Base-by-base conservation (phyloP, 2,113 vertebrate species). In the Oreochromis aureus region DNA sequence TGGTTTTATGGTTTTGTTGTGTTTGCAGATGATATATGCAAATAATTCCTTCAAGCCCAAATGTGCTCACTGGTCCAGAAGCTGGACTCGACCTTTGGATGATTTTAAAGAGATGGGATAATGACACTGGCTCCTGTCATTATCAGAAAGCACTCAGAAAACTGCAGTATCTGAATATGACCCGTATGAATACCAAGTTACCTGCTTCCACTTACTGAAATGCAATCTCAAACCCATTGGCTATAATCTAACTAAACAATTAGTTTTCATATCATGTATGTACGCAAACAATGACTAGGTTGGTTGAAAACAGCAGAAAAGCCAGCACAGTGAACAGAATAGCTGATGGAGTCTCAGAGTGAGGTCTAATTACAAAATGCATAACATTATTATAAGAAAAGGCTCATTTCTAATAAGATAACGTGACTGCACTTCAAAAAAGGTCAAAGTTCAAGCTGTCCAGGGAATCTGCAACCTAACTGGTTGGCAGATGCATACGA, bases 11-110 rank as follows among this genome's bases (percentile, higher is more conserved):
- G 81, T 79, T 85, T 85, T 53, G 63, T 80, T 58, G 9, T 78
- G 86, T 87, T 85, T 92, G 82, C 84, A 83, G 59, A 87, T 88
- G 84, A 87, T 88, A 69, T 41, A 86, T 83, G 89, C 30, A 92
- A 90, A 90, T 87, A 86, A 53, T 91, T 89, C 66, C 59, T 87
- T 34, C 22, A n/a, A 78, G 34, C 53, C n/a, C 78, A 80, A 24
- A 55, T 55, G 51, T n/a, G 79, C 53, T 80, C 18, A 24, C 32
- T 24, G 79, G 32, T 80, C 51, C 78, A 80, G 44, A 32, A 78
- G 24, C 71, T 78, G 27, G 71, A 78, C n/a, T 56, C 13, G 2
- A 55, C 36, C 13, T 56, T 76, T 6, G 27, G 71, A 32, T 19
- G 44, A 78, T 51, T 78, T 78, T 78, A 78, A 78, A 32, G 18